Percentiles rank a stretch among this genome's conserved stretches.
Evolutionary conservation across 2,888 invertebrate genomes (phyloP).

Genomic region (Invenusta paracnida): DNA sequence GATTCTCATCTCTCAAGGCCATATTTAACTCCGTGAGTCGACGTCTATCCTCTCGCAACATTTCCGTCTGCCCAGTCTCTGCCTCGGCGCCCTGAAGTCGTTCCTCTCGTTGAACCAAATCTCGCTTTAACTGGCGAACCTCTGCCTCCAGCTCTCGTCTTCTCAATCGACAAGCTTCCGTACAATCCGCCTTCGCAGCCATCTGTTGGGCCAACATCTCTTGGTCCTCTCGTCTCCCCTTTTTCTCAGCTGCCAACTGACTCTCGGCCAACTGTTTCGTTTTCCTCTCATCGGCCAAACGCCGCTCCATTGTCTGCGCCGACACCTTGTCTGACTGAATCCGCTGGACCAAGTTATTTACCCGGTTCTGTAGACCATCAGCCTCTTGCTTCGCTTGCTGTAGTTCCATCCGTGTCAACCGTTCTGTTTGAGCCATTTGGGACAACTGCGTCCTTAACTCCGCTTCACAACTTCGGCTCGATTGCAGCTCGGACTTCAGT

Average conservation of each 20-base stretch:
- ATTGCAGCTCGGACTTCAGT: slow-evolving; percentile 71
- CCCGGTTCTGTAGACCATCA: slow-evolving; percentile 76
- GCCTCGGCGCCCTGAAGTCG: slow-evolving; percentile 64
- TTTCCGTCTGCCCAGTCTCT: slow-evolving; percentile 28
- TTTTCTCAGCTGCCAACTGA: slow-evolving; percentile 71
- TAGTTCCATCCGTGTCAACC: slow-evolving; percentile 70
- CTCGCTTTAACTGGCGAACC: slow-evolving; percentile 67
- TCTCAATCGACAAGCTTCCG: slow-evolving; percentile 67
- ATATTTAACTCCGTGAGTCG: slow-evolving; percentile 1
- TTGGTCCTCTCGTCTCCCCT: slow-evolving; percentile 67
- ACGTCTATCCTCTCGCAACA: slow-evolving; percentile 59
- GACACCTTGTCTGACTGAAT: slow-evolving; percentile 75
- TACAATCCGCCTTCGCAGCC: slow-evolving; percentile 64
- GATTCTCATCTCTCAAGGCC: slow-evolving; percentile 69
- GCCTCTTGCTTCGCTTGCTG: slow-evolving; percentile 76
- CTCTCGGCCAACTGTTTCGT: slow-evolving; percentile 71
- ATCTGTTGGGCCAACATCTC: slow-evolving; percentile 50
- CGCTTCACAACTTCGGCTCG: slow-evolving; percentile 70
- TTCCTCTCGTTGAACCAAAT: slow-evolving; percentile 68
- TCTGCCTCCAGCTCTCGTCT: slow-evolving; percentile 68
- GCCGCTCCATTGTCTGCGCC: slow-evolving; percentile 71
- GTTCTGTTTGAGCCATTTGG: slow-evolving; percentile 68
- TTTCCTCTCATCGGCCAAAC: slow-evolving; percentile 78
- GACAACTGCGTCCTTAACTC: slow-evolving; percentile 71
- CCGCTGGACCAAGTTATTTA: slow-evolving; percentile 71